phyloP scores from a whole-genome alignment of 2,113 vertebrate species.

The Dipodomys spectabilis region DNA sequence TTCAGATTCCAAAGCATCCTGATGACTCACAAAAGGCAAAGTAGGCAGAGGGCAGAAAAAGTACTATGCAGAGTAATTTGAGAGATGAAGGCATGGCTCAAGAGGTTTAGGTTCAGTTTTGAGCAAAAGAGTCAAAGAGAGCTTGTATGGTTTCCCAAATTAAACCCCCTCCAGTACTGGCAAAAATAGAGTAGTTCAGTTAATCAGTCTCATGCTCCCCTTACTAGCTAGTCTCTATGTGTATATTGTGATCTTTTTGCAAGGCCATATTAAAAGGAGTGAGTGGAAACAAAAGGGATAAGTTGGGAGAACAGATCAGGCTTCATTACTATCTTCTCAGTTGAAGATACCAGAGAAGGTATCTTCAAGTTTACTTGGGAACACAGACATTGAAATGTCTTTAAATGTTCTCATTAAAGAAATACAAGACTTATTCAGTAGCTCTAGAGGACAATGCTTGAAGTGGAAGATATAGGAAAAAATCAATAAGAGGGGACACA shows the following conservation, averaged over 20 bases:
- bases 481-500: neutral
- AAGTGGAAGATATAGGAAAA: neutral
- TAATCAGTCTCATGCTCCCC: neutral
- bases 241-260: neutral
- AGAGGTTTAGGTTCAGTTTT: too few species aligned
- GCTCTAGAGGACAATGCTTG: neutral
- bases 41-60: neutral
- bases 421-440: neutral
- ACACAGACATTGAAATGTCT: neutral
- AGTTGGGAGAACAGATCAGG: neutral
- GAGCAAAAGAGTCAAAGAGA: too few species aligned
- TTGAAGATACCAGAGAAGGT: neutral
- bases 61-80: neutral
- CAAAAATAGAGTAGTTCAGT: neutral
- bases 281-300: rapidly evolving
- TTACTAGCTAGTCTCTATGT: neutral
- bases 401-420: neutral
- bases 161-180: too few species aligned
- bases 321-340: neutral
- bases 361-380: neutral
- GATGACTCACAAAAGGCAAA: neutral
- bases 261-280: neutral
- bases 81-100: too few species aligned
- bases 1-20: conserved; percentile 3
- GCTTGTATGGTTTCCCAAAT: too few species aligned